Conservation (phyloP, 1,140 invertebrate species). For the Bombus affinis region DNA sequence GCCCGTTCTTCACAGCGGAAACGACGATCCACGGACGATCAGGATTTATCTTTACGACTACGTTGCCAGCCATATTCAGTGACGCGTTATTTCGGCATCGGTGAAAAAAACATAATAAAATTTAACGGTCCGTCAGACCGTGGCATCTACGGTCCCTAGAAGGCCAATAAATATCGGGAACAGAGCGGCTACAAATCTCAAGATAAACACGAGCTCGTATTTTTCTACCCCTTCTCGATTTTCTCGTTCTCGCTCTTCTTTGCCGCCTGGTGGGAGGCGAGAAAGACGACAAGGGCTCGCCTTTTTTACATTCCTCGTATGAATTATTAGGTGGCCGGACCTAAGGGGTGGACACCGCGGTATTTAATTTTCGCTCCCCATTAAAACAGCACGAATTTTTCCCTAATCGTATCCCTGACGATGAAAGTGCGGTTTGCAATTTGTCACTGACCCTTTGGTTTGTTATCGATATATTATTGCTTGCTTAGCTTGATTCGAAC, state of each 20-base stretch:
- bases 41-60: conserved; percentile 62
- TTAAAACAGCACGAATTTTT: conserved; percentile 71
- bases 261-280: conserved; percentile 11
- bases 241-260: conserved; percentile 57
- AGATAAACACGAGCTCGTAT: conserved; percentile 77
- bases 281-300: conserved; percentile 49
- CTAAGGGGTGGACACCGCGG: conserved; percentile 74
- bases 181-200: conserved; percentile 79
- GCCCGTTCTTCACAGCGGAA: conserved; percentile 20
- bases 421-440: conserved; percentile 70
- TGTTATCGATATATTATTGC: conserved; percentile 66
- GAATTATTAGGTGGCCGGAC: conserved; percentile 74
- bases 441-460: conserved; percentile 68
- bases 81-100: conserved; percentile 66
- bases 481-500: conserved; percentile 45
- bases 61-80: conserved; percentile 53
- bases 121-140: conserved; percentile 78
- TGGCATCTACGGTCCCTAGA: conserved; percentile 33
- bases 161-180: conserved; percentile 79
- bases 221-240: conserved; percentile 67
- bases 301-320: conserved; percentile 76
- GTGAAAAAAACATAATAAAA: conserved; percentile 77
- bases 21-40: conserved; percentile 54
- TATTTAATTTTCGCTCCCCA: conserved; percentile 75
- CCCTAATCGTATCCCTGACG: conserved; percentile 70